These are phyloP conservation scores for Kradibia gibbosae DNA, from an alignment of 1,140 invertebrate species.

Conservation along the genomic window DNA sequence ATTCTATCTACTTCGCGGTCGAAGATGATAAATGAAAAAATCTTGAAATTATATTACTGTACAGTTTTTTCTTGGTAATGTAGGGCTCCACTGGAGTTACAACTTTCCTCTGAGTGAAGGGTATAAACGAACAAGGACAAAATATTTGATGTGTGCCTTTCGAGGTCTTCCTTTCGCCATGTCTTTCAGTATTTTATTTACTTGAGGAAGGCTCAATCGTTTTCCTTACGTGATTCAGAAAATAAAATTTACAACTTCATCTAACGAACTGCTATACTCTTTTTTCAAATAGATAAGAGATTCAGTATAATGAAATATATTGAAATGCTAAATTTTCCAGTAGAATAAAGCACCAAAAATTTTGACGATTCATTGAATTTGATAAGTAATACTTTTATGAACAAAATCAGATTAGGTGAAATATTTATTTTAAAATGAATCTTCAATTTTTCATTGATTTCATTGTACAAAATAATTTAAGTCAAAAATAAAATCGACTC, in stretches of 20 bases:
- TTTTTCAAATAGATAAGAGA: neutral
- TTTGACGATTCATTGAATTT: neutral
- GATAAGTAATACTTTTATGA: neutral
- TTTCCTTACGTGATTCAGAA: neutral
- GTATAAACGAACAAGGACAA: neutral
- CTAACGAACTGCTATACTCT: neutral
- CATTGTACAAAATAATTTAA: too few relatives aligned
- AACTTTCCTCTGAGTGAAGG: slow-evolving; percentile 10
- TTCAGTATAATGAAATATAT: neutral
- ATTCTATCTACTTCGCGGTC: neutral
- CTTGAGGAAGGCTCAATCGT: neutral
- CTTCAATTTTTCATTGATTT: too few relatives aligned
- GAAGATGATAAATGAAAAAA: slow-evolving; percentile 9
- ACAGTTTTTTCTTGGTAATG: slow-evolving; percentile 25
- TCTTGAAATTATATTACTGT: slow-evolving; percentile 15
- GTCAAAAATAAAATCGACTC: too few relatives aligned
- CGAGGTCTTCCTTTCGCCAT: neutral
- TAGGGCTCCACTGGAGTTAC: neutral
- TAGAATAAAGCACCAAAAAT: neutral
- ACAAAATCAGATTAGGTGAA: neutral
- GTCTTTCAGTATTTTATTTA: slow-evolving; percentile 4
- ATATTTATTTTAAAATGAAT: too few relatives aligned
- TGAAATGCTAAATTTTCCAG: neutral
- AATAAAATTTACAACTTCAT: slow-evolving; percentile 14
- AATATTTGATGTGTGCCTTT: neutral